Percentiles rank a stretch among this genome's conserved stretches.
Conservation (phyloP, 1,140 invertebrate genomes). For the Nasonia giraulti region DNA sequence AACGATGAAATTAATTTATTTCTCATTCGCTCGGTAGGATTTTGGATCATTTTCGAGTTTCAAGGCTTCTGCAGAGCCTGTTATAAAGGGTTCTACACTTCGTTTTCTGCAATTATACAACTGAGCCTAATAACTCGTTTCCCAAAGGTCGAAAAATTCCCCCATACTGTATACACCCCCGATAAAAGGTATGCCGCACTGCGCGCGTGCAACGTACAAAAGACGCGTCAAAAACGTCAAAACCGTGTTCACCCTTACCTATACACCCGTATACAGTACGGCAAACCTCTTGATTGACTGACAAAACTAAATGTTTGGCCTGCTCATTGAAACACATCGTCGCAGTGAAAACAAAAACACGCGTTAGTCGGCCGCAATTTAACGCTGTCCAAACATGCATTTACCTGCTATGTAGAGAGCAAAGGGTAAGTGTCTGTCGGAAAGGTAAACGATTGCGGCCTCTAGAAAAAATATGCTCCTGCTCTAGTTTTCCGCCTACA, state of each 20-base stretch:
- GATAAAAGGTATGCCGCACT: neutral
- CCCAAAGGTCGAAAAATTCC: neutral
- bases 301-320: constrained; percentile 53
- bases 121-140: neutral
- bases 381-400: constrained; percentile 44
- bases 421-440: neutral
- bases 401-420: neutral
- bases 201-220: neutral
- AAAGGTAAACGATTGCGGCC: neutral
- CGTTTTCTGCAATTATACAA: neutral
- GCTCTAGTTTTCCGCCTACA: neutral
- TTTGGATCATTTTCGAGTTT: neutral
- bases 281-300: constrained; percentile 35
- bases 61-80: neutral
- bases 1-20: neutral
- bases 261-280: too few relatives aligned
- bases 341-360: constrained; percentile 49
- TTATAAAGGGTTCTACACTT: neutral
- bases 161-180: neutral
- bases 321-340: constrained; percentile 43
- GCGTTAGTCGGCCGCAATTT: constrained; percentile 31
- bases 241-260: constrained; percentile 17
- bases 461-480: neutral
- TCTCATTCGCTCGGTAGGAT: neutral
- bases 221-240: constrained; percentile 20